Base-by-base conservation (phyloP, 2,113 vertebrate genomes). In the Scalopus aquaticus region DNA sequence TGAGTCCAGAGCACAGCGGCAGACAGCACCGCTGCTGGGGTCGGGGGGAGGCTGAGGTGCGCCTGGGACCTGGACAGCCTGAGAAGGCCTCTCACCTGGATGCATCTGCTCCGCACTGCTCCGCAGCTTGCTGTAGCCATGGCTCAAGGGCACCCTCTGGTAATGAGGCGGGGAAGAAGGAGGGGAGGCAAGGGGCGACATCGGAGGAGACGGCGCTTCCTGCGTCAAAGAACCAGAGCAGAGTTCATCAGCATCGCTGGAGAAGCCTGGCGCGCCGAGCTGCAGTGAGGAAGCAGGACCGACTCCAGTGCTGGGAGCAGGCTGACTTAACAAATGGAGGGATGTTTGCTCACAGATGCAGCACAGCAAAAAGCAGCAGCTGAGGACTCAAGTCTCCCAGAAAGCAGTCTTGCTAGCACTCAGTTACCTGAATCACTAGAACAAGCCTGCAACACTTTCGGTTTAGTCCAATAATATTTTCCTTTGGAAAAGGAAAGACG, bases 131-230 rank as follows among this genome's bases (percentile, higher is more conserved):
- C 96, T 35, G 95, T 99, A 98, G n/a, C 98, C 98, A 82, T 98
- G 98, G 97, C 87, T 98, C 92, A 98, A 95, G 92, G 98, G 93
- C 95, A 97, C 98, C 97, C 98, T 98, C 97, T 97, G 98, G 97
- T 99, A 99, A 86, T 97, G 97, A 93, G 98, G 98, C 0, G 99
- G 99, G 62, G 99, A 99, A 96, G 97, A 97, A 94, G 99, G 98
- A 37, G 99, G 99, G 7, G 99, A 99, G 78, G 97, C 98, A 81
- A 98, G 95, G 0, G 99, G 99, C 19, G 99, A 99, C 94, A 98
- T 97, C 0, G 98, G 97, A 6, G 98, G 98, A 70, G 99, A 99
- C 98, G 98, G 98, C n/a, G 97, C 69, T 81, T 99, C 99, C 99
- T 99, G 96, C 97, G 98, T 97, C 88, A 97, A 96, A 98, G 93